Conservation (phyloP, 2,797 vertebrate species). For the Ctenopoma multispine region DNA sequence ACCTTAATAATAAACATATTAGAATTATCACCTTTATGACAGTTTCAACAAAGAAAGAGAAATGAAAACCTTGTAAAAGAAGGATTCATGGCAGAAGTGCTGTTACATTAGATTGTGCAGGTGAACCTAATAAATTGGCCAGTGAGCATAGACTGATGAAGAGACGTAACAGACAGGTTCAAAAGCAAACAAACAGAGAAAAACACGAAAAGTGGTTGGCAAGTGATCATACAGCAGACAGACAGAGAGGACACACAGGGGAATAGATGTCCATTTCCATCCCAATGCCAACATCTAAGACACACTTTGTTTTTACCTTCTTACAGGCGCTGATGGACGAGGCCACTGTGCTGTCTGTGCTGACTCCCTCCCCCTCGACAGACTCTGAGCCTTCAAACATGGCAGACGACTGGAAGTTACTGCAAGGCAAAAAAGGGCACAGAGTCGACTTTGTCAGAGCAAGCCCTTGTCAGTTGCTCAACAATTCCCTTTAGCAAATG, state of each 20-base stretch:
- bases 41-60: no score
- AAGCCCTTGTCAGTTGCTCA: constrained; percentile 48
- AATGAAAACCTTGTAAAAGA: no score
- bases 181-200: constrained; percentile 6
- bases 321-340: constrained; percentile 92
- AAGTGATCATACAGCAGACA: constrained; percentile 10
- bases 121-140: no score
- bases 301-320: constrained; percentile 85
- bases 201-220: neutral
- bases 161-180: constrained; percentile 44
- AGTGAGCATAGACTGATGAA: constrained; percentile 7
- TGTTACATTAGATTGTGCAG: no score
- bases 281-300: constrained; percentile 5
- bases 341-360: constrained; percentile 82
- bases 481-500: constrained; percentile 14
- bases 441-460: constrained; percentile 63
- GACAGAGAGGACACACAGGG: neutral
- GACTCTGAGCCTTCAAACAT: constrained; percentile 87
- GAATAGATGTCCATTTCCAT: neutral
- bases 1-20: no score
- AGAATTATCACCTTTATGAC: no score
- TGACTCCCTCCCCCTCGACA: constrained; percentile 79
- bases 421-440: constrained; percentile 74
- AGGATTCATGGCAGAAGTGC: no score
- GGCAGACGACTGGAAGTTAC: constrained; percentile 88